These are phyloP conservation scores for Penaeus indicus DNA, from an alignment of 1,140 invertebrate genomes.

Conservation along the genomic window DNA sequence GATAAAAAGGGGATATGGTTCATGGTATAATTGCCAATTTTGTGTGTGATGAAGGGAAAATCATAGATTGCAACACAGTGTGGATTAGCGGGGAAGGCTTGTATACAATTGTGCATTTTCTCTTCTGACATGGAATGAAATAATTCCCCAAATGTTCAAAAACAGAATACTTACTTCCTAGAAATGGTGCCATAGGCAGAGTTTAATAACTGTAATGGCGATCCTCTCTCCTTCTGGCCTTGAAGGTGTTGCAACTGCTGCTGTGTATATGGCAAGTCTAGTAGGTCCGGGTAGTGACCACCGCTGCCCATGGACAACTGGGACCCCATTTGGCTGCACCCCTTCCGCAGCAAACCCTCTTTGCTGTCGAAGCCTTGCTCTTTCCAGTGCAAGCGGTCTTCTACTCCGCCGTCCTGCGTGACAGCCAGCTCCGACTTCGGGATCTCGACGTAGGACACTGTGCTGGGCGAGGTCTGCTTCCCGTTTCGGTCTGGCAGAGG, in stretches of 20 bases:
- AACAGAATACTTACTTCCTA: conserved; percentile 38
- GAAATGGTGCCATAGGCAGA: conserved; percentile 54
- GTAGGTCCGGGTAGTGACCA: conserved; percentile 45
- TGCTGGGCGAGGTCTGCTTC: conserved; percentile 46
- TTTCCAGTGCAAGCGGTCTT: conserved; percentile 45
- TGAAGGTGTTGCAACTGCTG: conserved; percentile 29
- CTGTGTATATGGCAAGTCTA: conserved; percentile 53
- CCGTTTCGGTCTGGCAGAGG: conserved; percentile 19
- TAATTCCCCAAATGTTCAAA: neutral
- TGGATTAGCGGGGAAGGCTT: neutral
- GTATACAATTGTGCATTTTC: neutral
- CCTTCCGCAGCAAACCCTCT: conserved; percentile 39
- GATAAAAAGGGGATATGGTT: too few relatives aligned
- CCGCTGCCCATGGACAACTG: conserved; percentile 50
- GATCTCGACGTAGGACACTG: conserved; percentile 59
- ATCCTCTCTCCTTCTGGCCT: neutral
- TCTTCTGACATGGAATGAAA: neutral
- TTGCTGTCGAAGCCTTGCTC: conserved; percentile 47
- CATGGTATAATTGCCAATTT: too few relatives aligned
- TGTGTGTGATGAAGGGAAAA: too few relatives aligned
- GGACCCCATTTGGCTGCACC: conserved; percentile 29
- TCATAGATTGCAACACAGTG: too few relatives aligned
- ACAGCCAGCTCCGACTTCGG: conserved; percentile 51
- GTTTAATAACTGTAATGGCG: conserved; percentile 41
- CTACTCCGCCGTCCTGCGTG: neutral